Conservation (phyloP, 2,888 invertebrate genomes). For the Andrena trimmerana region DNA sequence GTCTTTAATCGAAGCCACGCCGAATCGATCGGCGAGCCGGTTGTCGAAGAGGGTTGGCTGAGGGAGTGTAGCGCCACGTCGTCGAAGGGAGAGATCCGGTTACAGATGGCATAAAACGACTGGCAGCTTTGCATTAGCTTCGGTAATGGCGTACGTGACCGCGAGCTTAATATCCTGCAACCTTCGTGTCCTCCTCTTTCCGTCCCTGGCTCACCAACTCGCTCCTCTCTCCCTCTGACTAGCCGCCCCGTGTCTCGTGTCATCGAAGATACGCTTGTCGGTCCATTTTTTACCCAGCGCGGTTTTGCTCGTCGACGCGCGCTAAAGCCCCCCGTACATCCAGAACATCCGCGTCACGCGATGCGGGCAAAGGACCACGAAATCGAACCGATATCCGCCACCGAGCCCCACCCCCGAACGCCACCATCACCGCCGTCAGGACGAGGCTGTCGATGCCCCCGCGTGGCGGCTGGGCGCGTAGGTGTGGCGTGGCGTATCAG, state of each 20-base stretch:
- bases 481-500: conserved; percentile 57
- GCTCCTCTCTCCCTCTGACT: background rate
- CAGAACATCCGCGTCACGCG: conserved; percentile 27
- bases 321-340: conserved; percentile 21
- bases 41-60: conserved; percentile 44
- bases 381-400: conserved; percentile 62
- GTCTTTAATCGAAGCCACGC: conserved; percentile 74
- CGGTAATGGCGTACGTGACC: conserved; percentile 82
- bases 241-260: background rate
- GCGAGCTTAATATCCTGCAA: conserved; percentile 76
- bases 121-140: conserved; percentile 81
- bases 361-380: conserved; percentile 53
- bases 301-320: conserved; percentile 32
- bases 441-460: conserved; percentile 28
- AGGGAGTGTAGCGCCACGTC: conserved; percentile 62
- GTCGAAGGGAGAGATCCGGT: conserved; percentile 77
- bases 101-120: conserved; percentile 80
- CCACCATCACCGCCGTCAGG: conserved; percentile 10
- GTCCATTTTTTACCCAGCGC: background rate
- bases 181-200: conserved; percentile 66
- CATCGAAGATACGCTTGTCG: conserved; percentile 33
- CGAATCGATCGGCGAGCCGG: conserved; percentile 72
- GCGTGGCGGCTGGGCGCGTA: background rate
- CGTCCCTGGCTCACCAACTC: conserved; percentile 26
- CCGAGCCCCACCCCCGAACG: background rate